These are phyloP conservation scores for Hanleya hanleyi DNA, from an alignment of 2,888 invertebrate genomes.

Conservation along the genomic window DNA sequence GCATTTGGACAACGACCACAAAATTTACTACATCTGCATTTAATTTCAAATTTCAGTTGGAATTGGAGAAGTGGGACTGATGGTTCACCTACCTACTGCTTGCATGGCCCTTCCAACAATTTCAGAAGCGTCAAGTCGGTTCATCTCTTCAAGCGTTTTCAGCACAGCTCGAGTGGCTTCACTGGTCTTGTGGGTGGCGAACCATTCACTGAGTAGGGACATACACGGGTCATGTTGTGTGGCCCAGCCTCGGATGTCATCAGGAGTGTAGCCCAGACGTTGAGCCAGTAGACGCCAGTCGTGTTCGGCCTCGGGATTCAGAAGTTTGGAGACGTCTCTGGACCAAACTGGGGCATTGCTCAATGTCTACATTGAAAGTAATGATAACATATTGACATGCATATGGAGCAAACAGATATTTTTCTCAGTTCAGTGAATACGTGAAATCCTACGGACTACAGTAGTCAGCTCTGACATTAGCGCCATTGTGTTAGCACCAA, in stretches of 20 bases:
- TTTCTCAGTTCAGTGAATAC: neutral
- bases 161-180: constrained; percentile 62
- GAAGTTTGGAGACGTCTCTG: constrained; percentile 62
- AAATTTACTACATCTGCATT: too few relatives aligned
- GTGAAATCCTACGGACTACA: neutral
- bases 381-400: too few relatives aligned
- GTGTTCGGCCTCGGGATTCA: constrained; percentile 59
- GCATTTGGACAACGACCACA: too few relatives aligned
- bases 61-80: too few relatives aligned
- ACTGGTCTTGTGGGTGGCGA: constrained; percentile 65
- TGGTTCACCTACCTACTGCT: constrained; percentile 49
- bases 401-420: neutral
- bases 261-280: constrained; percentile 66
- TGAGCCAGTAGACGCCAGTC: constrained; percentile 69
- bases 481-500: too few relatives aligned
- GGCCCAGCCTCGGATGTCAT: constrained; percentile 68
- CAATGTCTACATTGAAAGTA: constrained; percentile 56
- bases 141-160: constrained; percentile 66
- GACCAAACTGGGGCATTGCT: constrained; percentile 70
- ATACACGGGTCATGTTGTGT: constrained; percentile 69
- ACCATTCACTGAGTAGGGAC: constrained; percentile 70
- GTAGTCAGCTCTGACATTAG: neutral
- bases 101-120: constrained; percentile 69
- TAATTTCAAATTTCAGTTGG: too few relatives aligned
- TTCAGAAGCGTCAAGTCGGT: constrained; percentile 60